Conservation (phyloP, 1,140 invertebrate species). For the Drosophila rhopaloa region DNA sequence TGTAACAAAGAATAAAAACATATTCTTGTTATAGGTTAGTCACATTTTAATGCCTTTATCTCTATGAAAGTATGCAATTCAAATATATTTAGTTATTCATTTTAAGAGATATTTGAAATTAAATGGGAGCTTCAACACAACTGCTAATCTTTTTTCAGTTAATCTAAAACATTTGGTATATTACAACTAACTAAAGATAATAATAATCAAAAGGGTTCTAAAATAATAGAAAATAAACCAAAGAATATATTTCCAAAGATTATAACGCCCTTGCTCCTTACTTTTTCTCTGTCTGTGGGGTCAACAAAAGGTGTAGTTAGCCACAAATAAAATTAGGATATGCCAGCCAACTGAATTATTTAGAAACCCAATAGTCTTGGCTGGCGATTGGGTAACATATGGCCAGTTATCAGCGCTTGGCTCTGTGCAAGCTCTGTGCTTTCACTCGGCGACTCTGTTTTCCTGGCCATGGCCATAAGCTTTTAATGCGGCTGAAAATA, state of each 20-base stretch:
- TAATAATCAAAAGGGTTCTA: neutral
- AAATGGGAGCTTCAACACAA: neutral
- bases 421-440: conserved; percentile 44
- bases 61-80: no score
- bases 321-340: conserved; percentile 7
- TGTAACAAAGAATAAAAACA: no score
- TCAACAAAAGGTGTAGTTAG: neutral
- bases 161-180: no score
- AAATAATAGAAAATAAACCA: neutral
- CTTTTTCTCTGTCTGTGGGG: no score
- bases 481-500: conserved; percentile 80
- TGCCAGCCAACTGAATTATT: conserved; percentile 26
- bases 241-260: neutral
- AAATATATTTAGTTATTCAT: no score
- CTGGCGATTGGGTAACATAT: conserved; percentile 37
- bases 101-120: no score
- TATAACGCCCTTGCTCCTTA: no score
- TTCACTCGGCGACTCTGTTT: conserved; percentile 34
- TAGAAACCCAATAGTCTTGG: conserved; percentile 12
- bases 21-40: no score
- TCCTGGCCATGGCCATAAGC: conserved; percentile 60
- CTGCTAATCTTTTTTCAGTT: no score
- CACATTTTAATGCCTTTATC: no score
- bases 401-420: conserved; percentile 36
- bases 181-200: neutral